Evolutionary conservation across 1,140 invertebrate genomes (phyloP).

Genomic region (Saccostrea cuccullata): DNA sequence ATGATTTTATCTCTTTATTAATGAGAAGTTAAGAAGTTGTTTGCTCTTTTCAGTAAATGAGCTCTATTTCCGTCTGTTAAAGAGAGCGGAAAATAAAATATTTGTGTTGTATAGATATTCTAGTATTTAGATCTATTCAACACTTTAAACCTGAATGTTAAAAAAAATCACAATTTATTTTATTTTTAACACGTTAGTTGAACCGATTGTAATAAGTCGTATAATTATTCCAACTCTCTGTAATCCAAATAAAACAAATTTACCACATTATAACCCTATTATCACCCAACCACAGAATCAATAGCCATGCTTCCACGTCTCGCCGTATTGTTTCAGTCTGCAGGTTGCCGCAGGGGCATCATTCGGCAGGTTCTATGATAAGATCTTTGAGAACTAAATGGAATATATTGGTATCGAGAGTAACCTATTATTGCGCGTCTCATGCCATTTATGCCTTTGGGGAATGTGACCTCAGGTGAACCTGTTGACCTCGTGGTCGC

Average conservation of each 20-base stretch:
- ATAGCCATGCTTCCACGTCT: neutral
- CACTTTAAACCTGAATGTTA: too few relatives aligned
- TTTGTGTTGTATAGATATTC: too few relatives aligned
- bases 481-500: neutral
- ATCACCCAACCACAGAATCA: neutral
- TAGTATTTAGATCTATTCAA: too few relatives aligned
- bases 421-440: neutral
- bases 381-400: conserved; percentile 8
- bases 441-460: neutral
- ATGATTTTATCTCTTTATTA: neutral
- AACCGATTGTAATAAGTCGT: too few relatives aligned
- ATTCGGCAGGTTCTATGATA: neutral
- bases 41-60: neutral
- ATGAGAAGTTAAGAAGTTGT: neutral
- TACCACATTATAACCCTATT: neutral
- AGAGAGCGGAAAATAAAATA: too few relatives aligned
- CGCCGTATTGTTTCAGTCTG: neutral
- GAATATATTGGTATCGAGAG: neutral
- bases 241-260: neutral
- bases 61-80: too few relatives aligned
- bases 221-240: too few relatives aligned
- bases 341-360: neutral
- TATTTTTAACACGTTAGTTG: too few relatives aligned
- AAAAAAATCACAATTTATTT: too few relatives aligned
- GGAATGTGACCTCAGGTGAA: neutral